These are phyloP conservation scores for Tenthredo amoena DNA, from an alignment of 2,888 invertebrate genomes.

Conservation along the genomic window DNA sequence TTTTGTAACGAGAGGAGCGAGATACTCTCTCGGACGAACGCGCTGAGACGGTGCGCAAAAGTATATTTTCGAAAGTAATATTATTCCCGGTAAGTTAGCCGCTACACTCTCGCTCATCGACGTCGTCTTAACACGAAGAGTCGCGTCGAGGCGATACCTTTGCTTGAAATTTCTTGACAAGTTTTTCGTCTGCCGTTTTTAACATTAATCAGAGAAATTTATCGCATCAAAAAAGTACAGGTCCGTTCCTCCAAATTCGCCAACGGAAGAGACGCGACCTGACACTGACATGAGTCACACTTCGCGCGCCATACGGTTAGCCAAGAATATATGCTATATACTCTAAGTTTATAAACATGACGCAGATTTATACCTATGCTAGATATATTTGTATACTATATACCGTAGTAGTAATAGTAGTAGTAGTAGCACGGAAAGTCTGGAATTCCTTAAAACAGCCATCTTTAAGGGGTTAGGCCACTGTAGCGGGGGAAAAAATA, in stretches of 20 bases:
- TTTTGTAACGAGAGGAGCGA: constrained; percentile 37
- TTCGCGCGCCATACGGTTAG: constrained; percentile 17
- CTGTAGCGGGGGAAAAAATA: too few relatives aligned
- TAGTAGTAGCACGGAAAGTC: not conserved
- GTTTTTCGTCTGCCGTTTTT: not conserved
- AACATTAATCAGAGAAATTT: not conserved
- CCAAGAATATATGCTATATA: constrained; percentile 31
- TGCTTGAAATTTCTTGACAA: not conserved
- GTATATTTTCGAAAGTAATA: constrained; percentile 29
- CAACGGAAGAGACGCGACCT: not conserved
- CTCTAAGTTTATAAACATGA: constrained; percentile 19
- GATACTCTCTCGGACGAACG: not conserved
- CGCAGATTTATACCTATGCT: not conserved
- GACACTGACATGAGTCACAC: not conserved
- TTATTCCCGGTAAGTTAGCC: constrained; percentile 6
- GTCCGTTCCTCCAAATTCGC: constrained; percentile 11
- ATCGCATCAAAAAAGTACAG: not conserved
- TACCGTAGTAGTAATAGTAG: not conserved
- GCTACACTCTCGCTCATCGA: not conserved
- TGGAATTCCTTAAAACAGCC: not conserved
- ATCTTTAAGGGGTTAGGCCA: too few relatives aligned
- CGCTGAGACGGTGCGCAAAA: not conserved
- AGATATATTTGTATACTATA: not conserved
- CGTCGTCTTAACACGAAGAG: not conserved
- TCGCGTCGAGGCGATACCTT: not conserved